phyloP scores from a whole-genome alignment of 2,888 invertebrate species.

The Amphimallon solstitiale region DNA sequence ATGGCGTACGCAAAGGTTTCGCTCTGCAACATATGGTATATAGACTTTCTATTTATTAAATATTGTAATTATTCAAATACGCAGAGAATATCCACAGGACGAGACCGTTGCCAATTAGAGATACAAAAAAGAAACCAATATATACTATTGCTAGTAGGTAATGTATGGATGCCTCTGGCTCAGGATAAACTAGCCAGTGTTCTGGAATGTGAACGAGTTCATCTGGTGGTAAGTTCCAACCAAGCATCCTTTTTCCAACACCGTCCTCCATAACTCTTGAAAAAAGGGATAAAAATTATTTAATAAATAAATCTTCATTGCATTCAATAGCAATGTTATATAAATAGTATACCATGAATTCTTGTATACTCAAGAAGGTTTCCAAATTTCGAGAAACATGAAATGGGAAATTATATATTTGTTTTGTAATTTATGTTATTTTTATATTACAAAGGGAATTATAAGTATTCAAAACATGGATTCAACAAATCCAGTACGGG shows the following conservation, averaged over 20 bases:
- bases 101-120: constrained; percentile 83
- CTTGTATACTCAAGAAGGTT: no score
- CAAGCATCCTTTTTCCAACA: constrained; percentile 65
- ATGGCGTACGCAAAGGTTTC: constrained; percentile 79
- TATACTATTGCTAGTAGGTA: constrained; percentile 83
- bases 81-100: constrained; percentile 86
- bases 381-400: no score
- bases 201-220: constrained; percentile 81
- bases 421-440: no score
- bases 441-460: no score
- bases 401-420: no score
- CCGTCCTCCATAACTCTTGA: constrained; percentile 8
- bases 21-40: constrained; percentile 64
- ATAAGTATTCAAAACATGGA: no score
- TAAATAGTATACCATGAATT: no score
- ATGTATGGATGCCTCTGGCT: constrained; percentile 84
- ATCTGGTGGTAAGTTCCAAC: constrained; percentile 81
- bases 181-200: constrained; percentile 83
- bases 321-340: no score
- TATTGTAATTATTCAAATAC: constrained; percentile 65
- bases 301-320: no score
- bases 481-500: no score
- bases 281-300: constrained; percentile 1
- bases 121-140: constrained; percentile 76
- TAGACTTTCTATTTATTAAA: neutral